phyloP scores from a whole-genome alignment of 1,140 invertebrate genomes.

The Hetaerina americana region DNA sequence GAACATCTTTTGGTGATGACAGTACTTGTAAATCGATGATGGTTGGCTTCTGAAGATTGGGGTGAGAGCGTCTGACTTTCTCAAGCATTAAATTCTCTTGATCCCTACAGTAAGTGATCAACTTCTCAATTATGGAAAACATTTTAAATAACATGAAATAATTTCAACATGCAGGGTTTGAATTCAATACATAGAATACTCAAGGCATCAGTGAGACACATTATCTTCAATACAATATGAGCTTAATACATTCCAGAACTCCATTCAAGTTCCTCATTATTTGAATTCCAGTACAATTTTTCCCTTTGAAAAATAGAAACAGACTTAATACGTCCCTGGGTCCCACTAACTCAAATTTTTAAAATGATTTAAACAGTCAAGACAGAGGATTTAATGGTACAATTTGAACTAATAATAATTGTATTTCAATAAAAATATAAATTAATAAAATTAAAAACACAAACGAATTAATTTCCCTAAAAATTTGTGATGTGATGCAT shows the following conservation, averaged over 20 bases:
- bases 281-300: not conserved
- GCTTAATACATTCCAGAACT: not conserved
- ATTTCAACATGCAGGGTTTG: no score
- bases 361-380: not conserved
- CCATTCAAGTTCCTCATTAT: not conserved
- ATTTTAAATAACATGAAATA: no score
- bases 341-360: not conserved
- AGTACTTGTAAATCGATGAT: constrained; percentile 53
- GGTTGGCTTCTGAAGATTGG: constrained; percentile 40
- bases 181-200: no score
- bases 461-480: not conserved
- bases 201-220: no score
- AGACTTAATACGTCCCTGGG: not conserved
- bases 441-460: not conserved
- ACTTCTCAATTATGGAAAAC: no score
- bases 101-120: constrained; percentile 28
- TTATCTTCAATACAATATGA: no score
- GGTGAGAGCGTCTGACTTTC: constrained; percentile 57
- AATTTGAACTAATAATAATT: not conserved
- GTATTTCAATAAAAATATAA: not conserved
- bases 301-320: not conserved
- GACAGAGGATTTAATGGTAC: not conserved
- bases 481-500: not conserved
- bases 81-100: constrained; percentile 62
- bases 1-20: constrained; percentile 38